Percentiles rank a stretch among this genome's conserved stretches.
Conservation (phyloP, 2,113 vertebrate genomes). For the Sciurus niger region DNA sequence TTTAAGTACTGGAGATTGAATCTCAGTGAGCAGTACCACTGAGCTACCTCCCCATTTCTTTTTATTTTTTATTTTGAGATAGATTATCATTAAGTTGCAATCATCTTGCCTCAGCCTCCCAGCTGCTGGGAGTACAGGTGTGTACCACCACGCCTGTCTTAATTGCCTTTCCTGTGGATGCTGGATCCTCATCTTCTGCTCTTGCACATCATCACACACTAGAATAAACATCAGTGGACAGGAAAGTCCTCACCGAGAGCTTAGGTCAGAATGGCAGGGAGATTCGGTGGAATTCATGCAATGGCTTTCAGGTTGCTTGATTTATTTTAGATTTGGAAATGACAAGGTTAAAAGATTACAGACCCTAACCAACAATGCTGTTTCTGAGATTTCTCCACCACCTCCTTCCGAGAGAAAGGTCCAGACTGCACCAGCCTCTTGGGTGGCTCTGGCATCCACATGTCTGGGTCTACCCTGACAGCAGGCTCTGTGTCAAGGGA, state of each 20-base stretch:
- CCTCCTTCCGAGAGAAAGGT: neutral
- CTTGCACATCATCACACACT: rapidly evolving
- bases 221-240: neutral
- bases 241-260: neutral
- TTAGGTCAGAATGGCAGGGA: neutral
- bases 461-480: neutral
- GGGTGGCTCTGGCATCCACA: neutral
- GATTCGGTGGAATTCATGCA: neutral
- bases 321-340: neutral
- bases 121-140: too few relatives aligned
- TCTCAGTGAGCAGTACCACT: too few relatives aligned
- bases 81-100: too few relatives aligned
- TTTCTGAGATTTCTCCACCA: neutral
- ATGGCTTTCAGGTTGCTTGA: neutral
- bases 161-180: neutral
- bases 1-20: too few relatives aligned
- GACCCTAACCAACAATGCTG: neutral
- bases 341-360: neutral
- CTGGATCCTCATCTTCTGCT: neutral
- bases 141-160: too few relatives aligned
- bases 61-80: too few relatives aligned
- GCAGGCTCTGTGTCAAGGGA: neutral
- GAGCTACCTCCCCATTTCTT: too few relatives aligned
- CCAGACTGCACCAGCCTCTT: neutral
- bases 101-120: too few relatives aligned